Evolutionary conservation across 2,113 vertebrate genomes (phyloP), one percentile per base, ranked within the genome.

Genomic region (Oreochromis tanganicae): DNA sequence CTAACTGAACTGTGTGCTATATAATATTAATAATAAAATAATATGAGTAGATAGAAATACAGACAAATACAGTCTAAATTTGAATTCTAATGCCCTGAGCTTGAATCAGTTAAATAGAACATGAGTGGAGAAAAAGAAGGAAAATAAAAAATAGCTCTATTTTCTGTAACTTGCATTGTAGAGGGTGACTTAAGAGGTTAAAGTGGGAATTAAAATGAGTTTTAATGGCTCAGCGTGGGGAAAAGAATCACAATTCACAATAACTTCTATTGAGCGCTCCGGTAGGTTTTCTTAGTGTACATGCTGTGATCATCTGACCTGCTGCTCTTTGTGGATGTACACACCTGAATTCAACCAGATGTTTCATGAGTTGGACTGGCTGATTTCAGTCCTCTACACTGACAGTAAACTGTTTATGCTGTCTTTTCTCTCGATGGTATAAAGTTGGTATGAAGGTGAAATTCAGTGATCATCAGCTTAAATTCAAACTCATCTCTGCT

Each of bases 271-370:
- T 36, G 6, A 36, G 32, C 0, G 1, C 4, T 12, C 17, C 2
- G 0, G 32, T 63, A 36, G 59, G n/a, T n/a, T 34, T 5, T n/a
- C 59, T 63, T 36, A 66, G 0, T 66, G 61, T 66, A 36, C 10
- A 12, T 36, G 32, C 32, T 66, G 17, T 66, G 10, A 66, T 36
- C 4, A 1, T n/a, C 0, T 66, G 61, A 66, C 6, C 6, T 36
- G 32, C 17, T 66, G 61, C 32, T 63, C 59, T 66, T 36, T 66
- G 6, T 66, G 61, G 61, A 66, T 0, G 2, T 36, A 36, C 9
- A 0, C 61, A 11, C 17, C 9, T 1, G 29, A 66, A n/a, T 66
- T 66, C 61, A 38, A 66, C 32, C 17, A 66, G 32, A 66, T 66
- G 17, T 66, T 36, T n/a, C 17, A 36, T 3, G 2, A 3, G 17